Conservation (phyloP, 2,113 vertebrate species). For the Argyrosomus japonicus region DNA sequence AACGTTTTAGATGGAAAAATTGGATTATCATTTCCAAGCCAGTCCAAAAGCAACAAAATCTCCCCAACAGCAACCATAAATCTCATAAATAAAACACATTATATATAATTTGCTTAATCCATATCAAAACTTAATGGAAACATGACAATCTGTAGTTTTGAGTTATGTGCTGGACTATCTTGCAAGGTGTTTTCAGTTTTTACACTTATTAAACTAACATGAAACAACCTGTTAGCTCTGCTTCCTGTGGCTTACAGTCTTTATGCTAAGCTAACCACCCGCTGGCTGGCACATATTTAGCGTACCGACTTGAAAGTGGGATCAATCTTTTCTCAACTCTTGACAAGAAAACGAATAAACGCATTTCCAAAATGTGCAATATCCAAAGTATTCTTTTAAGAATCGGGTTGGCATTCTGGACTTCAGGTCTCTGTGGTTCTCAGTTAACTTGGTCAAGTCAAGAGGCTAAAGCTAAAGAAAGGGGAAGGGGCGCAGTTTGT, state of each 20-base stretch:
- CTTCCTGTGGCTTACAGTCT: neutral
- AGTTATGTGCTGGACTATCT: neutral
- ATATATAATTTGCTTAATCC: no score
- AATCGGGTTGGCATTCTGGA: neutral
- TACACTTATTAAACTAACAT: no score
- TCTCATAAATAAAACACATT: neutral
- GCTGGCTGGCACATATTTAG: neutral
- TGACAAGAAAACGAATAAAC: neutral
- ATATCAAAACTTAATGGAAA: no score
- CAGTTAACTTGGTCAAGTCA: neutral
- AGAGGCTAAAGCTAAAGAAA: neutral
- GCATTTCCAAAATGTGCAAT: neutral
- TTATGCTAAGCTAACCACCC: neutral
- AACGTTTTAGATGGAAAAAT: neutral
- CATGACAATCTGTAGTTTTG: neutral
- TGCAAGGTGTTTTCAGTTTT: neutral
- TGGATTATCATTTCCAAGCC: neutral
- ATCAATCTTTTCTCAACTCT: neutral
- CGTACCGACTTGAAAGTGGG: no score
- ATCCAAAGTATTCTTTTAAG: neutral
- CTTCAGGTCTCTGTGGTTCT: neutral
- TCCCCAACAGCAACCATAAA: neutral
- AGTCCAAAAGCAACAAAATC: neutral
- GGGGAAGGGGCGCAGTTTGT: neutral
- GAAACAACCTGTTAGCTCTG: no score